These are phyloP conservation scores for Deilephila elpenor DNA, from an alignment of 2,888 invertebrate species.

Conservation along the genomic window DNA sequence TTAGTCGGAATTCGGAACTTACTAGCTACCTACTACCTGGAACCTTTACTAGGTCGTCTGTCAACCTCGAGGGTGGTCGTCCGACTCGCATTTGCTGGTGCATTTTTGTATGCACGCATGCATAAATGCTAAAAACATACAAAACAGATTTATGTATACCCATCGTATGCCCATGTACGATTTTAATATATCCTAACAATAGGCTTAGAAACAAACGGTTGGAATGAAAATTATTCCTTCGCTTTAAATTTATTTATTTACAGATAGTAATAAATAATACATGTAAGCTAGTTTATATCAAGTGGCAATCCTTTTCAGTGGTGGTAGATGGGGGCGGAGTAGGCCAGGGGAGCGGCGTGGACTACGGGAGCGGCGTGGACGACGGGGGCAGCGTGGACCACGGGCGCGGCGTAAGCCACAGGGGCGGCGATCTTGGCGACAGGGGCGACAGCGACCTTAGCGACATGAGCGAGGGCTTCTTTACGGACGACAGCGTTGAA, in stretches of 20 bases:
- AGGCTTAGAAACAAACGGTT: no score
- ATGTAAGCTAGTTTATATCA: background rate
- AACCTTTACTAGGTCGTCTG: no score
- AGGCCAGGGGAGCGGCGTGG: slow-evolving; percentile 45
- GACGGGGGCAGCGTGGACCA: slow-evolving; percentile 47
- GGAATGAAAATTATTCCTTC: background rate
- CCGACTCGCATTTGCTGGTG: no score
- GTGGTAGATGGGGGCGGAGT: slow-evolving; percentile 86
- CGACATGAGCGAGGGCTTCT: slow-evolving; percentile 66
- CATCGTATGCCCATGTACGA: no score
- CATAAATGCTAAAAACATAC: no score
- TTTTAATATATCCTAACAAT: no score
- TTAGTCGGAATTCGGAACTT: no score
- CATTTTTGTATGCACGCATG: no score
- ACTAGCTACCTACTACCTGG: no score
- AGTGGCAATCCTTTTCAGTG: slow-evolving; percentile 55
- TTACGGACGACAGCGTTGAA: slow-evolving; percentile 75
- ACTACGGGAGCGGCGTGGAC: slow-evolving; percentile 39
- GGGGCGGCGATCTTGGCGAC: slow-evolving; percentile 37
- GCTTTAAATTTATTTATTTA: background rate
- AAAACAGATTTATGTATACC: no score
- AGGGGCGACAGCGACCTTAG: slow-evolving; percentile 51
- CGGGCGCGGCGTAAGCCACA: slow-evolving; percentile 56
- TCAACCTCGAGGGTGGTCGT: no score
- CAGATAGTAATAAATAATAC: background rate